Evolutionary conservation across 2,888 invertebrate species (phyloP).

Genomic region (Caenorhabditis parvicauda): DNA sequence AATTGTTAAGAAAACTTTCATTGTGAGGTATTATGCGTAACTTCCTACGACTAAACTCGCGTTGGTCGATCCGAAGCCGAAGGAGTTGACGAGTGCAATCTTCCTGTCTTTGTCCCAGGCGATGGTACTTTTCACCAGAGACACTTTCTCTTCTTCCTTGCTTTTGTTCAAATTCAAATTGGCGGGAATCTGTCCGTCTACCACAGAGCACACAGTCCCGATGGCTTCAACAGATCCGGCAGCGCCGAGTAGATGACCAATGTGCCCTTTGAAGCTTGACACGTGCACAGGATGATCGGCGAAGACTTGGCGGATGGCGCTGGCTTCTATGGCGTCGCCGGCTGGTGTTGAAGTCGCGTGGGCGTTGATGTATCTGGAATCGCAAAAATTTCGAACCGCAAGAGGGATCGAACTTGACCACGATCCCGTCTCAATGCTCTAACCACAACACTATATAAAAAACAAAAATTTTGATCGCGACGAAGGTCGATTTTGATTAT

Average conservation of each 20-base stretch:
- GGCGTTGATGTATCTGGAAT: constrained; percentile 77
- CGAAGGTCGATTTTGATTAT: no score
- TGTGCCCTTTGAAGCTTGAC: constrained; percentile 70
- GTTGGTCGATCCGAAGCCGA: constrained; percentile 98
- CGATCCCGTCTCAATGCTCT: no score
- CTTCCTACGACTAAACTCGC: constrained; percentile 66
- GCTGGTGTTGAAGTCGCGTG: constrained; percentile 96
- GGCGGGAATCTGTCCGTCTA: constrained; percentile 78
- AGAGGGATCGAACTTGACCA: not conserved
- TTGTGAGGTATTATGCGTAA: not conserved
- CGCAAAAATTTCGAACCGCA: constrained; percentile 23
- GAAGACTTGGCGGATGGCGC: constrained; percentile 31
- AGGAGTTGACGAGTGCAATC: constrained; percentile 83
- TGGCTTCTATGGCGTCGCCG: constrained; percentile 73
- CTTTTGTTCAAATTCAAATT: constrained; percentile 81
- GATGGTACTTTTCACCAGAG: not conserved
- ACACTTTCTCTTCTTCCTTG: constrained; percentile 69
- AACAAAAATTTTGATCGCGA: no score
- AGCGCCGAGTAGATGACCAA: constrained; percentile 91
- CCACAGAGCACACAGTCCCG: constrained; percentile 79
- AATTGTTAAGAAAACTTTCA: no score
- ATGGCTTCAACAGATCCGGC: constrained; percentile 91
- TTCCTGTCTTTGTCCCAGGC: constrained; percentile 1
- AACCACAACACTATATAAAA: no score
- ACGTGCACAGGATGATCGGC: constrained; percentile 23